Evolutionary conservation across 2,888 invertebrate species (phyloP).

Genomic region (Drosophila koepferae): DNA sequence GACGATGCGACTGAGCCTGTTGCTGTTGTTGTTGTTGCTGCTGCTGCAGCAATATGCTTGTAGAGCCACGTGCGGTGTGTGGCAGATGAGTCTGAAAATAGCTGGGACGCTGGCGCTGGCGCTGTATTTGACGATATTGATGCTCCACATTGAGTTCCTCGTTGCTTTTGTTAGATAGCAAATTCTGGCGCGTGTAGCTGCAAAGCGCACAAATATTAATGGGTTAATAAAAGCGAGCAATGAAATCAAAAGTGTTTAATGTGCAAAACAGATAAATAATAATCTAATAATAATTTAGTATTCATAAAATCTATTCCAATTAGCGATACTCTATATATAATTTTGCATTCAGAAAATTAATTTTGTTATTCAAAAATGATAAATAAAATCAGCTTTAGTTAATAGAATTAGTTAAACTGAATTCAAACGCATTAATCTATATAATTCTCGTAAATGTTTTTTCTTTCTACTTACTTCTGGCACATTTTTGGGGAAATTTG

Average conservation of each 20-base stretch:
- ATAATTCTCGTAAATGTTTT: neutral
- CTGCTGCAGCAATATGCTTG: constrained; percentile 46
- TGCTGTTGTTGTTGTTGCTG: constrained; percentile 53
- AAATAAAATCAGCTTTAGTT: constrained; percentile 1
- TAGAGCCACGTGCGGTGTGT: constrained; percentile 38
- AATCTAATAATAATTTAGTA: constrained; percentile 14
- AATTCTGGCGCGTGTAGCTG: constrained; percentile 95
- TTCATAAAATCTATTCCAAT: neutral
- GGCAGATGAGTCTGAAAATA: constrained; percentile 52
- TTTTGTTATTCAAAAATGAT: neutral
- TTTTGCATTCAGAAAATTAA: neutral
- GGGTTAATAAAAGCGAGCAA: constrained; percentile 68
- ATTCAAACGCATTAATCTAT: neutral
- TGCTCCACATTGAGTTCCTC: constrained; percentile 86
- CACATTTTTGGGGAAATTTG: neutral
- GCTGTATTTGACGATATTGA: constrained; percentile 84
- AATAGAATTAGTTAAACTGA: constrained; percentile 18
- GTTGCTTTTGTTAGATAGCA: constrained; percentile 91
- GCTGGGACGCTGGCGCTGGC: constrained; percentile 78
- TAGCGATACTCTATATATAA: neutral
- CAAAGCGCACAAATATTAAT: constrained; percentile 70
- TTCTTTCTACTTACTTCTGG: constrained; percentile 40
- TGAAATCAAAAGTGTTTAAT: constrained; percentile 2
- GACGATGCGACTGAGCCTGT: constrained; percentile 59
- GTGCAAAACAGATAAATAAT: constrained; percentile 3